These are phyloP conservation scores for Rotaria socialis DNA, from an alignment of 2,888 invertebrate genomes.

Conservation along the genomic window DNA sequence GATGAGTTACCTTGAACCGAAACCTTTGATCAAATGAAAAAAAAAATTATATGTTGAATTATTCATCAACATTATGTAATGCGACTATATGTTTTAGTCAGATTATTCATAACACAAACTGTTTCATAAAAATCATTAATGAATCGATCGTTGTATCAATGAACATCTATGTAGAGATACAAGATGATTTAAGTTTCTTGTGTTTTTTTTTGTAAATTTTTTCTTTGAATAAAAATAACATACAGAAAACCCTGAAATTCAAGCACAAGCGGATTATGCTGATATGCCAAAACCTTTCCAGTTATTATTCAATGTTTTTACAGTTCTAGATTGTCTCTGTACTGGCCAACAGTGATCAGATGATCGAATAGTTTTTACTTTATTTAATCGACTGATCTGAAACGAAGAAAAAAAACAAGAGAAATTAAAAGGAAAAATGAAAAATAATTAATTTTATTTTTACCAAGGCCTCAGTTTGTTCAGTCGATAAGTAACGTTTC, in stretches of 20 bases:
- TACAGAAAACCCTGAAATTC: not conserved
- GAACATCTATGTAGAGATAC: no score
- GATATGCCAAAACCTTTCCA: not conserved
- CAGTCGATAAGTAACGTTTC: not conserved
- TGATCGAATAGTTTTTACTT: not conserved
- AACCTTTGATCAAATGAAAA: no score
- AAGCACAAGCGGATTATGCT: not conserved
- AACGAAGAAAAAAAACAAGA: not conserved
- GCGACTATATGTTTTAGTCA: no score
- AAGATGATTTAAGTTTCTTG: not conserved
- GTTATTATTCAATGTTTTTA: not conserved
- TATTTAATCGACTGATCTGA: not conserved
- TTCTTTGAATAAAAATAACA: not conserved
- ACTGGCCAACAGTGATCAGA: not conserved
- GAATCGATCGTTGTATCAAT: no score
- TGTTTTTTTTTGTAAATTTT: not conserved
- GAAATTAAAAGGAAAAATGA: not conserved
- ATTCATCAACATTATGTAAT: no score
- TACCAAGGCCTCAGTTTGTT: slow-evolving; percentile 24
- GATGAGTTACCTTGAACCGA: no score
- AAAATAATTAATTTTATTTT: not conserved
- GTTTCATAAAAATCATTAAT: no score
- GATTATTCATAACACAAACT: no score
- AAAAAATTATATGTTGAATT: no score
- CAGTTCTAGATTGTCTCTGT: not conserved